A percentile compares a stretch with the other conserved stretches of the same genome.
Evolutionary conservation across 2,797 vertebrate species (phyloP).

Genomic region (Darevskia mixta): DNA sequence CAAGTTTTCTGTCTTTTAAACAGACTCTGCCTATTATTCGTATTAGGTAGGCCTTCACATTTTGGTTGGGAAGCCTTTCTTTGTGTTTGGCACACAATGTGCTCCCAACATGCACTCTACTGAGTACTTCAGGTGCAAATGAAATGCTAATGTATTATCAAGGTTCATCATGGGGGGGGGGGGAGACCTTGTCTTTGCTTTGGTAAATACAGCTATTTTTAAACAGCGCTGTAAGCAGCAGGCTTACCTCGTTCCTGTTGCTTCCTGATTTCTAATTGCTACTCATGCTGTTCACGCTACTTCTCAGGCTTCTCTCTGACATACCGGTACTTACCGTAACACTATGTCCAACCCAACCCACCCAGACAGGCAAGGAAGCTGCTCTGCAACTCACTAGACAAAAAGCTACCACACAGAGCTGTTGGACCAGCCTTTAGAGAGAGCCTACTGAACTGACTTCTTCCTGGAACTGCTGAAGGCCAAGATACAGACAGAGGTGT

Average conservation of each 20-base stretch:
- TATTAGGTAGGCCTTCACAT: not conserved
- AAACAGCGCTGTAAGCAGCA: not conserved
- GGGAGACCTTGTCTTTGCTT: not conserved
- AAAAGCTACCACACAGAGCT: not conserved
- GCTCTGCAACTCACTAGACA: not conserved
- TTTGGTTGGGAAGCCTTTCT: not conserved
- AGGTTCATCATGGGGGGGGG: not conserved
- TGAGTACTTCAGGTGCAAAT: not conserved
- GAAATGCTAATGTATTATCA: constrained; percentile 13
- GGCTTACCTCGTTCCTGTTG: not conserved
- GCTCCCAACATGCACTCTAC: constrained; percentile 8
- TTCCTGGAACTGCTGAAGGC: not conserved
- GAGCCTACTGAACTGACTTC: not conserved
- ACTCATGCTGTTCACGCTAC: constrained; percentile 18
- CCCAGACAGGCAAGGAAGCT: not conserved
- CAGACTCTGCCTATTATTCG: not conserved
- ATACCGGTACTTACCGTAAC: too few relatives aligned
- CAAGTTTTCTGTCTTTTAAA: not conserved
- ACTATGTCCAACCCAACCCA: not conserved
- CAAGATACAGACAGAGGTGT: not conserved
- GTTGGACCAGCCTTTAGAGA: not conserved
- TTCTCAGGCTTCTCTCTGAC: constrained; percentile 20
- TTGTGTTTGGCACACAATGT: not conserved
- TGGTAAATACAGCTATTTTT: constrained; percentile 5
- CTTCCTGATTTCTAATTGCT: not conserved